These are phyloP conservation scores for Albula goreensis DNA, from an alignment of 2,113 vertebrate species.

Conservation along the genomic window DNA sequence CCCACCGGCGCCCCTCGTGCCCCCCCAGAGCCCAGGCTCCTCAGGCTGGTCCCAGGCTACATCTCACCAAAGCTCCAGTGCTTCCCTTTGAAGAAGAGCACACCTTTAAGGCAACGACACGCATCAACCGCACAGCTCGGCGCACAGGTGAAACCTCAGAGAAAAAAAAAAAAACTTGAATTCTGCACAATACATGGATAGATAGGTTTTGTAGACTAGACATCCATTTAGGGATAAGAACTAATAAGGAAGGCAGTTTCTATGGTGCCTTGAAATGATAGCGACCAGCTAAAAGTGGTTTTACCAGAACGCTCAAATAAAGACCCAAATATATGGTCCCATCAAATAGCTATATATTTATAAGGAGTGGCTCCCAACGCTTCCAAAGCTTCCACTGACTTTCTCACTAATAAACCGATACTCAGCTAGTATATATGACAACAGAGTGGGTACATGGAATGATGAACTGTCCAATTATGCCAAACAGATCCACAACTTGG, in stretches of 20 bases:
- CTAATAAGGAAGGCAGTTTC: neutral
- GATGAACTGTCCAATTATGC: too few relatives aligned
- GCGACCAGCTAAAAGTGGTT: conserved; percentile 26
- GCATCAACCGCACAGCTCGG: neutral
- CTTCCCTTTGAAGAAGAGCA: conserved; percentile 21
- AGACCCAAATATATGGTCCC: conserved; percentile 3
- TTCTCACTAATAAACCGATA: too few relatives aligned
- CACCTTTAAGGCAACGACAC: conserved; percentile 3
- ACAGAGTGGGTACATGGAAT: too few relatives aligned
- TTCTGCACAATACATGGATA: neutral
- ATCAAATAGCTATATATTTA: too few relatives aligned
- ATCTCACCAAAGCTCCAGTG: conserved; percentile 16
- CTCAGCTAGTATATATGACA: too few relatives aligned
- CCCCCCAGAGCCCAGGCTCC: conserved; percentile 33
- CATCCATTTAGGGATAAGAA: neutral
- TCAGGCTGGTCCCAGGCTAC: neutral
- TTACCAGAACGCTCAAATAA: neutral
- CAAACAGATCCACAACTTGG: too few relatives aligned
- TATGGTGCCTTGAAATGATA: neutral
- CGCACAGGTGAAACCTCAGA: neutral
- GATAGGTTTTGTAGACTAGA: neutral
- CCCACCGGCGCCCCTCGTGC: conserved; percentile 29
- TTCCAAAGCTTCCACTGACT: too few relatives aligned
- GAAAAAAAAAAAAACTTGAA: neutral
- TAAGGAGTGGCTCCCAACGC: too few relatives aligned